Conservation (phyloP, 2,797 vertebrate genomes). For the Sebastes aleutianus region DNA sequence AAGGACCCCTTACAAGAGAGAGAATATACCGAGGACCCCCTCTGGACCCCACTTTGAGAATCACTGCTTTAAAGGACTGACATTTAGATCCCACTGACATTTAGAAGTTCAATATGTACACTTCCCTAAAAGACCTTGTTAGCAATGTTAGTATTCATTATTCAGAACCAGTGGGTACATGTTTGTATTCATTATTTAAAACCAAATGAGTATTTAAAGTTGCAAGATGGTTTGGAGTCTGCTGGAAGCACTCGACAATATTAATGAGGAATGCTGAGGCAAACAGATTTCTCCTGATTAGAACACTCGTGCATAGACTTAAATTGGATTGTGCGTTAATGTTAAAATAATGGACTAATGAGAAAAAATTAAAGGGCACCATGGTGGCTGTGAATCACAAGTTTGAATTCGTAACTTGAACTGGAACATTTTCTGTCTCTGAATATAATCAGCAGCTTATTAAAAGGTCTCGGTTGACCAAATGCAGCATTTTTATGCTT, state of each 20-base stretch:
- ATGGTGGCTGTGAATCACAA: background rate
- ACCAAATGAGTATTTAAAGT: background rate
- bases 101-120: slow-evolving; percentile 29
- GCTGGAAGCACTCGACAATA: background rate
- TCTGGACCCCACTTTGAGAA: too few relatives aligned
- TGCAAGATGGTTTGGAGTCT: background rate
- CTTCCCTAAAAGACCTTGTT: slow-evolving; percentile 32
- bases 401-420: background rate
- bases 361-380: background rate
- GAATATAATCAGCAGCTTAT: background rate
- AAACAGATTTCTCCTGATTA: background rate
- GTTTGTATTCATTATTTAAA: slow-evolving; percentile 46
- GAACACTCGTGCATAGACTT: background rate
- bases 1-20: too few relatives aligned
- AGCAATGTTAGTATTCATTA: slow-evolving; percentile 39
- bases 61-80: slow-evolving; percentile 1
- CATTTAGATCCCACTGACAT: slow-evolving; percentile 15
- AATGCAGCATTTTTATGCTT: background rate
- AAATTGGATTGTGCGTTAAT: background rate
- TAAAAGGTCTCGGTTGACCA: background rate
- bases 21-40: too few relatives aligned
- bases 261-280: background rate
- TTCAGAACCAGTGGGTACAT: slow-evolving; percentile 23
- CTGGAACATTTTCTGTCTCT: background rate
- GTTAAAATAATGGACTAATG: background rate